Evolutionary conservation across 2,113 vertebrate species (phyloP).

Genomic region (Datnioides undecimradiatus): DNA sequence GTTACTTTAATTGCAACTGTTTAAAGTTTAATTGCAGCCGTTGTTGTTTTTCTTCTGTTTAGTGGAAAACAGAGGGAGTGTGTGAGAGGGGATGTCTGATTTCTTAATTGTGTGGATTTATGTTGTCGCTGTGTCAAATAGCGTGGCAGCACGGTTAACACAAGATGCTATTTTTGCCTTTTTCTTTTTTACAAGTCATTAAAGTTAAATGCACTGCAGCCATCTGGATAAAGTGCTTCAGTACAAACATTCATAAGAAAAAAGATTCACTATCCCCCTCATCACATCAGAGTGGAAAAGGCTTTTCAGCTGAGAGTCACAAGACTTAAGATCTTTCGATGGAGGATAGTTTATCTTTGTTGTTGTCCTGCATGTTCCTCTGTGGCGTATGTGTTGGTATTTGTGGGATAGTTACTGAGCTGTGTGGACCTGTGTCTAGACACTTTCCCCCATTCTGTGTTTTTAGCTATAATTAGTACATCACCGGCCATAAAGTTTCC

Average conservation of each 20-base stretch:
- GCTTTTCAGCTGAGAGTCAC: conserved; percentile 51
- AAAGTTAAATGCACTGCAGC: conserved; percentile 39
- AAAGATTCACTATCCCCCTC: conserved; percentile 13
- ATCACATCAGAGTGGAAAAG: conserved; percentile 12
- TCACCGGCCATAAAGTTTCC: conserved; percentile 62
- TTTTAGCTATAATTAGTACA: conserved; percentile 59
- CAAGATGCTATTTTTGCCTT: conserved; percentile 28
- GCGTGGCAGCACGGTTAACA: background rate
- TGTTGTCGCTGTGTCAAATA: conserved; percentile 4
- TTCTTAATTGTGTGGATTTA: conserved; percentile 43
- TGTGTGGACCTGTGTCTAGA: conserved; percentile 41
- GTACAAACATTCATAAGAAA: conserved; percentile 19
- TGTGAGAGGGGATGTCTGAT: background rate
- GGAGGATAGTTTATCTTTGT: conserved; percentile 41
- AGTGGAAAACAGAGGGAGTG: background rate
- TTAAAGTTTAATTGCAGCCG: conserved; percentile 6
- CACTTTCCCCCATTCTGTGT: conserved; percentile 9
- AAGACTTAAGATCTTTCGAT: conserved; percentile 11
- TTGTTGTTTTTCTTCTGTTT: background rate
- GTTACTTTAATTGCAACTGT: background rate
- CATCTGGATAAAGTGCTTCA: conserved; percentile 29
- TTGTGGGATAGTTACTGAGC: conserved; percentile 30
- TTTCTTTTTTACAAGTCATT: conserved; percentile 46
- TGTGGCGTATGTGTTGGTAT: conserved; percentile 46
- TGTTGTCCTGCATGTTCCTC: conserved; percentile 65